Evolutionary conservation across 2,113 vertebrate genomes (phyloP), one percentile per base, ranked within the genome.

Genomic region (Eublepharis macularius): DNA sequence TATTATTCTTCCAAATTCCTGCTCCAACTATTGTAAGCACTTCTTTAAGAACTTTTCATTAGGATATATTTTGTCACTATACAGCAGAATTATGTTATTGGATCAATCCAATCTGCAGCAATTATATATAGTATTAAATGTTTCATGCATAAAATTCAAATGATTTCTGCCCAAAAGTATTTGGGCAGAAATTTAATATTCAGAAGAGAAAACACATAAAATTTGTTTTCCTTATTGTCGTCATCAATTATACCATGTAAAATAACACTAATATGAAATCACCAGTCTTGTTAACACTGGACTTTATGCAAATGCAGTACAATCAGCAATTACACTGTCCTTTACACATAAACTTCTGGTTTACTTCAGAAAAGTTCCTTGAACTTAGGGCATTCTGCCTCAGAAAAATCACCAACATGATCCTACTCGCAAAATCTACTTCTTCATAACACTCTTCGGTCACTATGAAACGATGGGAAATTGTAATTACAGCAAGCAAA

Each of bases 181-280:
- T 76, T 84, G 45, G 90, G 82, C 39, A 29, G n/a, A 79, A 1
- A 76, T 4, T 72, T 80, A 17, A 86, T 68, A 75, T 82, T 80
- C 80, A 75, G 83, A 63, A 81, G 70, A 92, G 81, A 76, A 90
- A 94, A 83, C 87, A 94, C 81, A 83, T 36, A 82, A 73, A 81
- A 87, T 86, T 82, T 88, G 84, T 89, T 78, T 92, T 91, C 76
- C 82, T 91, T 82, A 70, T 89, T 79, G 80, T 74, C 70, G 92
- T 87, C 19, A 92, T 88, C 88, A 83, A 90, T 83, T 86, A 85
- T 89, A 91, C 24, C 87, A 90, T 88, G 90, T 92, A 91, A 60
- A 57, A 78, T 34, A 78, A 4, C 17, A 34, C 24, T 63, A 76
- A 76, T 57, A 57, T 36, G 17, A 76, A 51, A 36, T 47, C 14